These are phyloP conservation scores for Prolemur simus DNA, from an alignment of 2,113 vertebrate species.

Conservation along the genomic window DNA sequence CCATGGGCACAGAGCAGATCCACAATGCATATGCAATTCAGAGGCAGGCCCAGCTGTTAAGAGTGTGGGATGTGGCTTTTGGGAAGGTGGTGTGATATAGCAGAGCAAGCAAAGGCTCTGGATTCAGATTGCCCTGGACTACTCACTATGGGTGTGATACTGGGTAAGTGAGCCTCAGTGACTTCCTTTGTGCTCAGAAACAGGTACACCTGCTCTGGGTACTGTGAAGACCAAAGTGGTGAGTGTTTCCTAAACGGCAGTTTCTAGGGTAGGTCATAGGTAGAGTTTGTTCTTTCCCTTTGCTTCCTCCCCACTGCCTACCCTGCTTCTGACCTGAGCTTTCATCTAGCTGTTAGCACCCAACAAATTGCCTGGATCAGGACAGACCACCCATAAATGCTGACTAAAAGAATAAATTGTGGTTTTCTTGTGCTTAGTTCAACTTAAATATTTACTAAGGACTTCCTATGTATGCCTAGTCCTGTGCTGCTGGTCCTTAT, in stretches of 20 bases:
- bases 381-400: fast-evolving
- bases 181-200: not conserved
- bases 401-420: fast-evolving
- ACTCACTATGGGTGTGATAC: fast-evolving
- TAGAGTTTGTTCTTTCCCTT: not conserved
- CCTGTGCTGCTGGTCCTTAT: not conserved
- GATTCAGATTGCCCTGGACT: fast-evolving
- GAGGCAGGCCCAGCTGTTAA: not conserved
- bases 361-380: fast-evolving
- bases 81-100: not conserved
- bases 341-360: not conserved
- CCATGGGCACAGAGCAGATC: fast-evolving
- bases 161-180: not conserved
- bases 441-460: not conserved
- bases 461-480: not conserved
- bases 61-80: fast-evolving
- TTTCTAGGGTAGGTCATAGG: not conserved
- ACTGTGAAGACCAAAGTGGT: not conserved
- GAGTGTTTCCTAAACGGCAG: not conserved
- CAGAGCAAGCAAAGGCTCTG: not conserved
- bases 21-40: fast-evolving
- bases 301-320: not conserved
- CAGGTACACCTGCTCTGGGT: not conserved
- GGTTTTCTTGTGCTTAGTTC: not conserved
- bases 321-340: not conserved